Evolutionary conservation across 2,797 vertebrate genomes (phyloP), one percentile per base, ranked within the genome.

Genomic region (Pipistrellus kuhlii): DNA sequence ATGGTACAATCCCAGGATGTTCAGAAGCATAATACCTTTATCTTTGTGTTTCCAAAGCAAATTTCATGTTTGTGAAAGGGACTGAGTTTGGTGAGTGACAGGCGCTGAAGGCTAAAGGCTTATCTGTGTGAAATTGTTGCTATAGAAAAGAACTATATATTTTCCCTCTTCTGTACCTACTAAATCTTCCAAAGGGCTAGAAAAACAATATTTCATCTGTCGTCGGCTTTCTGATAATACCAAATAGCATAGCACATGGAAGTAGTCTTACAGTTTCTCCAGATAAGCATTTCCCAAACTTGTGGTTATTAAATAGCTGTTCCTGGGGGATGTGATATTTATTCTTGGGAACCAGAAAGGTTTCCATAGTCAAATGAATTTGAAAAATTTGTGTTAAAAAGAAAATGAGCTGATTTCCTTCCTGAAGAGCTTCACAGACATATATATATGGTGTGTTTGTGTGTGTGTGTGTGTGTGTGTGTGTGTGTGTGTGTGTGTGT

Each of bases 1-100:
- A 48, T 90, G 46, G 80, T 64, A 41, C 83, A 90, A 85, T 93
- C 95, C 73, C 80, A 44, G n/a, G 91, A 85, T 90, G 91, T 53
- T 87, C 77, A 91, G 93, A 85, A 57, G 84, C 20, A 44, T 88
- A 72, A 88, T 73, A 82, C 66, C 87, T 95, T 95, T 80, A 66
- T n/a, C 87, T 94, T 91, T 91, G 48, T 93, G 77, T 96, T 93
- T 92, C 68, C 46, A 38, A 96, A 96, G 78, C 86, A 92, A 71
- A 92, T 68, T 73, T 90, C 73, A 41, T 95, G 55, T 82, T 71
- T 89, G 78, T 93, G 77, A 93, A 96, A 97, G 46, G 48, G 27
- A 95, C 44, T n/a, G 51, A 80, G 51, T 44, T 72, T 85, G 91
- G 95, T 80, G 77, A 90, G 84, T 48, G 64, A 73, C 51, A 64